These are phyloP conservation scores for Drosophila kohkoa DNA, from an alignment of 1,140 invertebrate genomes.

Conservation along the genomic window DNA sequence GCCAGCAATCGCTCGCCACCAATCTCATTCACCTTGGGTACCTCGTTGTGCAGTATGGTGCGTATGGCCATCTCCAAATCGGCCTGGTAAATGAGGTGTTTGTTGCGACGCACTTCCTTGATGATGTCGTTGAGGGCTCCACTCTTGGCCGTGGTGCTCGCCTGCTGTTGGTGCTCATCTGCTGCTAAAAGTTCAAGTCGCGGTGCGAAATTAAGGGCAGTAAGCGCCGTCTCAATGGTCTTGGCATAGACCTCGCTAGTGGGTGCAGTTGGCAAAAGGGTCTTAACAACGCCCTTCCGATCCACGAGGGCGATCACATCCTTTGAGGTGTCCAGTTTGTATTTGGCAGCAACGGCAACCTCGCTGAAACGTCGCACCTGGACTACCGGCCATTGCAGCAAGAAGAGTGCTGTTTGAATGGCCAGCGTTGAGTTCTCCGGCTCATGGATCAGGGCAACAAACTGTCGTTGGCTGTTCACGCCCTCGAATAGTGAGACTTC, in stretches of 20 bases:
- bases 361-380: slow-evolving; percentile 66
- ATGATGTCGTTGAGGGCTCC: slow-evolving; percentile 42
- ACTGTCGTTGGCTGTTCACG: slow-evolving; percentile 78
- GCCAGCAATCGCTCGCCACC: slow-evolving; percentile 89
- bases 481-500: slow-evolving; percentile 85
- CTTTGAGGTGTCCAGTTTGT: slow-evolving; percentile 52
- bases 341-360: slow-evolving; percentile 57
- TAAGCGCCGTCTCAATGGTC: slow-evolving; percentile 59
- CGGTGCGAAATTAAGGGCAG: slow-evolving; percentile 73
- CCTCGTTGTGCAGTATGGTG: slow-evolving; percentile 93
- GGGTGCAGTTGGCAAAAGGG: slow-evolving; percentile 15
- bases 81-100: slow-evolving; percentile 89
- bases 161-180: not conserved
- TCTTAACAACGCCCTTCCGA: slow-evolving; percentile 46
- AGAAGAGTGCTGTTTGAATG: slow-evolving; percentile 76
- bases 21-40: slow-evolving; percentile 89
- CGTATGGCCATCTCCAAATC: slow-evolving; percentile 94
- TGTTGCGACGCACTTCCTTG: slow-evolving; percentile 69
- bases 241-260: slow-evolving; percentile 48
- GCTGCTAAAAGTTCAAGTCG: slow-evolving; percentile 39
- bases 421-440: slow-evolving; percentile 84
- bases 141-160: not conserved
- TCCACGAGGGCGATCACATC: slow-evolving; percentile 57
- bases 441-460: slow-evolving; percentile 76
- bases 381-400: slow-evolving; percentile 63